phyloP scores from a whole-genome alignment of 2,113 vertebrate genomes.

The Alces alces region DNA sequence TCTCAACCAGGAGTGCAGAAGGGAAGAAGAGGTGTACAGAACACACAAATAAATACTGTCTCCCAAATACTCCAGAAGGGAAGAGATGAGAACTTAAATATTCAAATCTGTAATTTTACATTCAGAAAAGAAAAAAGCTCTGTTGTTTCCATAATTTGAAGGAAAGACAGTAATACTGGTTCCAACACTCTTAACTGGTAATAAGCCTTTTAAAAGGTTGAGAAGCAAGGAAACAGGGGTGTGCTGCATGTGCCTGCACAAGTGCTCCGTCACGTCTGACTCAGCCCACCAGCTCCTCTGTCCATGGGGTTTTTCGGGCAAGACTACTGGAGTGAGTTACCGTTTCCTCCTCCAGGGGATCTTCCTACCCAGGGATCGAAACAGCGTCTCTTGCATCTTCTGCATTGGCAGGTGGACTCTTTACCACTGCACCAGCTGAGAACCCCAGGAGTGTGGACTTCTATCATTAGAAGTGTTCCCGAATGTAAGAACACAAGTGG shows the following conservation, averaged over 20 bases:
- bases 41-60: not conserved
- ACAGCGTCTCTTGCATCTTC: rapidly evolving
- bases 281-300: not conserved
- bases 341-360: not conserved
- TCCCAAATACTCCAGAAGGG: not conserved
- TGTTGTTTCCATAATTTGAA: not conserved
- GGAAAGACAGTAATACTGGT: not conserved
- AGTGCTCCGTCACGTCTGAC: not conserved
- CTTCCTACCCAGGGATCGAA: not conserved
- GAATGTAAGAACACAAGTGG: not conserved
- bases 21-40: not conserved
- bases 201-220: not conserved
- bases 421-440: not conserved
- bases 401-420: not conserved
- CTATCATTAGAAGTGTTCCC: not conserved
- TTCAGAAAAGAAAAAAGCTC: not conserved
- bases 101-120: not conserved
- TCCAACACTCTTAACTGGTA: not conserved
- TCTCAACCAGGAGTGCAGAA: not conserved
- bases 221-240: not conserved
- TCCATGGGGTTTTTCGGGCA: not conserved
- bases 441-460: not conserved
- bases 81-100: not conserved
- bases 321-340: not conserved
- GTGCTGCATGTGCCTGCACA: not conserved